Percentiles rank a stretch among this genome's conserved stretches.
Evolutionary conservation across 2,113 vertebrate genomes (phyloP).

Genomic region (Alces alces): DNA sequence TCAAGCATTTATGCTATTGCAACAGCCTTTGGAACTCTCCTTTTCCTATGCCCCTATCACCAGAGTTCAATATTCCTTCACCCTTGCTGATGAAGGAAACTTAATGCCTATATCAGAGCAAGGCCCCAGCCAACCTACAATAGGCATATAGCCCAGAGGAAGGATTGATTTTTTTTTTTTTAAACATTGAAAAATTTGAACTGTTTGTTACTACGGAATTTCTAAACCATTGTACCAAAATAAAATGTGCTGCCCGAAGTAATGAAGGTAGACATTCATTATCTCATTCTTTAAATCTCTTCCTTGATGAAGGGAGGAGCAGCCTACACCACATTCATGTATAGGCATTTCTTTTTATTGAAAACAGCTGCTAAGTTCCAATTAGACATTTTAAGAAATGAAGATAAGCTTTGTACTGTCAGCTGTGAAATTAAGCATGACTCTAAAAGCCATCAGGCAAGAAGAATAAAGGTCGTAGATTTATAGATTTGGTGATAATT

Average conservation of each 20-base stretch:
- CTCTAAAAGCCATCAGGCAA: slow-evolving; percentile 41
- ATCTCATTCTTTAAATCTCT: background rate
- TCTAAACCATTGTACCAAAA: background rate
- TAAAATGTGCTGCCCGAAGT: background rate
- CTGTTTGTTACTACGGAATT: background rate
- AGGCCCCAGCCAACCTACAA: background rate
- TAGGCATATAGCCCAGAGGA: background rate
- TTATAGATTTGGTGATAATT: slow-evolving; percentile 50
- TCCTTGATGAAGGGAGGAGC: background rate
- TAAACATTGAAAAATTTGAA: background rate
- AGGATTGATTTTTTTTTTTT: background rate
- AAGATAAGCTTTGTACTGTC: slow-evolving; percentile 19
- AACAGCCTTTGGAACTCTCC: background rate
- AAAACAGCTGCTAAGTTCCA: slow-evolving; percentile 25
- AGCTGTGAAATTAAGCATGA: slow-evolving; percentile 47
- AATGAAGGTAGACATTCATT: background rate
- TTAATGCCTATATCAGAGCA: background rate
- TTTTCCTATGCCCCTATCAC: background rate
- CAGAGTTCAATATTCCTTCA: background rate
- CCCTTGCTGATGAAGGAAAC: background rate
- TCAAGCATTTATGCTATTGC: background rate
- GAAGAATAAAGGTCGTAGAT: background rate
- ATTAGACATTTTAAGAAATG: slow-evolving; percentile 16
- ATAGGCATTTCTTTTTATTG: slow-evolving; percentile 8
- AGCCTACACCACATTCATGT: background rate